Evolutionary conservation across 2,113 vertebrate genomes (phyloP), one percentile per base, ranked within the genome.

Genomic region (Channa argus): DNA sequence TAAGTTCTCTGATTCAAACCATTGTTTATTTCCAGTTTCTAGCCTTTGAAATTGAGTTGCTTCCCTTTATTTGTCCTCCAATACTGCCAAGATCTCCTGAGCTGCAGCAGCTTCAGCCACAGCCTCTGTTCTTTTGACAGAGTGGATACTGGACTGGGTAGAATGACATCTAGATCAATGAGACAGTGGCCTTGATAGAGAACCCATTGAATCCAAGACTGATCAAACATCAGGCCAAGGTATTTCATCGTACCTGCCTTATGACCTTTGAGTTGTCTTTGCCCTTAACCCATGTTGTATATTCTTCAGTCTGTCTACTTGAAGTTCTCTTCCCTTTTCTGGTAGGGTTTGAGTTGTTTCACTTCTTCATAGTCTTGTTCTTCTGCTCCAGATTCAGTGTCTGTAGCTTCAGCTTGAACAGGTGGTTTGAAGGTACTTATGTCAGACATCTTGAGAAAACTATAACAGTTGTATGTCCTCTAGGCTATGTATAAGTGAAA

Each of bases 211-310:
- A 4, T 61, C 44, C n/a, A 83, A 15, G 33, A 68, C 14, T 0
- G 85, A 84, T 51, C 67, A 74, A 56, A 66, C 43, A 73, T 82
- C 63, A 34, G 67, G 71, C 78, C 71, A 85, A 13, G 63, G 50
- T 15, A 79, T 72, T 62, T 79, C 54, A 3, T 76, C 54, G 15
- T 55, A 15, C 56, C 13, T 63, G 49, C 50, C 36, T 5, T 3
- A 14, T 74, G 49, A 3, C 53, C 54, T 50, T n/a, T 2, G 5
- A 82, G 65, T 38, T 65, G 53, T 39, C 50, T 68, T 41, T 63
- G 60, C 68, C 24, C 12, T 83, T 65, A 3, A 60, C 5, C 5
- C 1, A 14, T 10, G 12, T 15, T 50, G 12, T 7, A 36, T 2
- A 8, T 6, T 3, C n/a, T 75, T 65, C 3, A 44, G 24, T 13